These are phyloP conservation scores for Syngnathus floridae DNA, from an alignment of 2,113 vertebrate species.

Conservation along the genomic window DNA sequence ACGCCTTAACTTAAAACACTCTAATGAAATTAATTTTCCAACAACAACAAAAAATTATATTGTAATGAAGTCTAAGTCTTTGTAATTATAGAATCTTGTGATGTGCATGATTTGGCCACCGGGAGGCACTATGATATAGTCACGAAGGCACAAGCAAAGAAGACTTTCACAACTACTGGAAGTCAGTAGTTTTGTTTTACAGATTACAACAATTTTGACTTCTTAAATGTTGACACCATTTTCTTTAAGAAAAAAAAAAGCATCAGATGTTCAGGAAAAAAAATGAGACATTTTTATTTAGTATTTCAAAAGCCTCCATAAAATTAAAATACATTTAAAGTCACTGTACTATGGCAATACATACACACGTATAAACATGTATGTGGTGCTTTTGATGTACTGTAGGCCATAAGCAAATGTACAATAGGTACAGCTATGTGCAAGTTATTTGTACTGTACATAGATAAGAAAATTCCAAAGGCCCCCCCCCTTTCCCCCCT, in stretches of 20 bases:
- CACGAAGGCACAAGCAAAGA: background rate
- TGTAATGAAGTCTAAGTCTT: too few species aligned
- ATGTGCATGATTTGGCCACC: background rate
- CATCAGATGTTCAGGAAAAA: constrained; percentile 21
- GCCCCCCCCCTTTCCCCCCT: constrained; percentile 20
- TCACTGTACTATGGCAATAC: constrained; percentile 73
- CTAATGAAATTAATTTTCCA: too few species aligned
- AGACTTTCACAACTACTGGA: background rate
- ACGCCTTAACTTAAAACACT: too few species aligned
- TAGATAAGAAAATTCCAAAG: constrained; percentile 68
- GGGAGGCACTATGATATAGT: background rate
- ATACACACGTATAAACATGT: constrained; percentile 74
- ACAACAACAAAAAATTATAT: too few species aligned
- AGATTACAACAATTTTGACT: background rate
- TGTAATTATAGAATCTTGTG: background rate
- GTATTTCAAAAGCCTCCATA: constrained; percentile 67
- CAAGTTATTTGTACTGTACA: constrained; percentile 71
- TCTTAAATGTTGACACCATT: background rate
- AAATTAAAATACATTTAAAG: constrained; percentile 75
- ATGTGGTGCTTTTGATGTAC: constrained; percentile 68
- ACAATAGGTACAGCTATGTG: constrained; percentile 75
- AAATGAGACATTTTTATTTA: constrained; percentile 63
- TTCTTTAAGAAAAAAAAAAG: background rate
- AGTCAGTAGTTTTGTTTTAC: background rate
- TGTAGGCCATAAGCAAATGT: constrained; percentile 72